Evolutionary conservation across 2,888 invertebrate species (phyloP), one percentile per base, ranked within the genome.

Genomic region (Agrotis clavis): DNA sequence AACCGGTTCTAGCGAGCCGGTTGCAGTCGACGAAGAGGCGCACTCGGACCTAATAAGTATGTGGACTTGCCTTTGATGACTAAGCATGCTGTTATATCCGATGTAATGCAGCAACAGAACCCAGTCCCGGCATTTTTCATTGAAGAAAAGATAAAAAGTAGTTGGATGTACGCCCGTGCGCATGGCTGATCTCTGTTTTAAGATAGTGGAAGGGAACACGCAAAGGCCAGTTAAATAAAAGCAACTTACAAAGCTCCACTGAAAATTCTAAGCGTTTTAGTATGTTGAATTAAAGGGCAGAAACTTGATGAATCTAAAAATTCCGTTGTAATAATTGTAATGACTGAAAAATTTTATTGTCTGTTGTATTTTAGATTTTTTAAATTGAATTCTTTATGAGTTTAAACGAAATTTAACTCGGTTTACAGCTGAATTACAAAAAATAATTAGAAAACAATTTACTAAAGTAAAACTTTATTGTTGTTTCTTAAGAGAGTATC

Each of bases 1-100:
- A 91, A 92, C 92, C 92, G 90, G 92, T 92, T 81, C 51, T 21
- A 71, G 77, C 77, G 71, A 73, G 62, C 79, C 86, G 80, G 75
- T 71, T 75, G 81, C 85, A 86, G 86, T 85, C 79, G 86, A 84
- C 41, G 83, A 86, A 77, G 81, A 79, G 74, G 77, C 77, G 72
- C 63, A 81, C 73, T 66, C 81, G 79, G 67, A 71, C 81, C 85
- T 85, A 86, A 88, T 86, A 88, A 86, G 83, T 82, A 85, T 77
- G 81, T 82, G 79, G 75, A 83, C 77, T 80, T 60, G 81, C 70
- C 77, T 79, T 71, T 80, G 85, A 83, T 89, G 88, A 90, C 88
- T 87, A 88, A 88, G 84, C 86, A 74, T 68, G 78, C 81, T 81
- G 74, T 50, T 80, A 71, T 67, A 81, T 81, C 75, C 67, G 79